These are phyloP conservation scores for Thalassaphorura encarpata DNA, from an alignment of 1,140 invertebrate genomes.

Conservation along the genomic window DNA sequence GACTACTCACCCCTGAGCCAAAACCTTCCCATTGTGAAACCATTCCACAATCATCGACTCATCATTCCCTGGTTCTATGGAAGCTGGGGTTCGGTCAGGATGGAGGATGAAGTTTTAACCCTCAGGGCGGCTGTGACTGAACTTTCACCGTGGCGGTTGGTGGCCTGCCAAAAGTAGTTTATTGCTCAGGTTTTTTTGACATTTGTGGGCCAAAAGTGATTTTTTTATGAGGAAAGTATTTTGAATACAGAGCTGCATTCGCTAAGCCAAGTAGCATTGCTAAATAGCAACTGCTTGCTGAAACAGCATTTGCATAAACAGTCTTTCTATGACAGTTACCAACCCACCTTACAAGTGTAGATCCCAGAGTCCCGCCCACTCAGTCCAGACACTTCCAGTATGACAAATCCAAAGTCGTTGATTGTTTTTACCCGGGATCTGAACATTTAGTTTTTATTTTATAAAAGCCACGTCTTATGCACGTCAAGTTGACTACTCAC, in stretches of 20 bases:
- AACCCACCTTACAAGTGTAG: slow-evolving; percentile 66
- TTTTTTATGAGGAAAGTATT: too few relatives aligned
- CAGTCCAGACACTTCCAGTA: slow-evolving; percentile 77
- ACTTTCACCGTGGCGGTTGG: slow-evolving; percentile 80
- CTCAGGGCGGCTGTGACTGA: slow-evolving; percentile 72
- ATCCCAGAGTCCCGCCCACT: slow-evolving; percentile 77
- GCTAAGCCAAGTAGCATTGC: too few relatives aligned
- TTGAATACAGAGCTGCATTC: too few relatives aligned
- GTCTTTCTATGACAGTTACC: too few relatives aligned
- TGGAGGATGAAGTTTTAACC: slow-evolving; percentile 73
- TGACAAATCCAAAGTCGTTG: slow-evolving; percentile 88
- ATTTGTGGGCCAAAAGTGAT: too few relatives aligned
- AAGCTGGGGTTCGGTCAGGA: slow-evolving; percentile 80
- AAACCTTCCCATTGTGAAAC: slow-evolving; percentile 89
- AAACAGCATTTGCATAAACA: too few relatives aligned
- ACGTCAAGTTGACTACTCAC: slow-evolving; percentile 20
- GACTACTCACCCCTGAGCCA: too few relatives aligned
- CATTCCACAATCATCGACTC: slow-evolving; percentile 94
- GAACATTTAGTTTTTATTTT: too few relatives aligned
- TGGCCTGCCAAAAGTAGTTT: too few relatives aligned
- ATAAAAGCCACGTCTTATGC: neutral
- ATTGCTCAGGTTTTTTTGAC: too few relatives aligned
- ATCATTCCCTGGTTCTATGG: slow-evolving; percentile 77
- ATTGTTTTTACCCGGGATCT: slow-evolving; percentile 75
- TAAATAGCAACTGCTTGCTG: too few relatives aligned